Percentiles rank a stretch among this genome's conserved stretches.
These are phyloP conservation scores for Ceratosolen fusciceps DNA, from an alignment of 1,140 invertebrate genomes.

Conservation along the genomic window DNA sequence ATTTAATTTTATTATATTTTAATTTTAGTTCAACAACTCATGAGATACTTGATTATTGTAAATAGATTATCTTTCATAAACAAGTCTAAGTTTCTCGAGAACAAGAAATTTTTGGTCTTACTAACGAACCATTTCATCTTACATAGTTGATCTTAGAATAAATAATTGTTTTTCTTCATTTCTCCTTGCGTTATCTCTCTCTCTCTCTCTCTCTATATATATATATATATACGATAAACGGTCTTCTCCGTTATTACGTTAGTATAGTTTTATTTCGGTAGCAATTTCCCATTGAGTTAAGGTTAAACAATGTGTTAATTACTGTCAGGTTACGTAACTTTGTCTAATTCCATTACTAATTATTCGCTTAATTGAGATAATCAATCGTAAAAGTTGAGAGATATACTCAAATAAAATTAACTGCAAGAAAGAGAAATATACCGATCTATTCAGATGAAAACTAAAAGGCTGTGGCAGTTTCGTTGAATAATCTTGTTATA, in stretches of 20 bases:
- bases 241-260: neutral
- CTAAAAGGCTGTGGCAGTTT: neutral
- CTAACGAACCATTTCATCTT: constrained; percentile 40
- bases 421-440: neutral
- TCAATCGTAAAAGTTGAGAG: neutral
- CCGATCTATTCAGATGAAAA: neutral
- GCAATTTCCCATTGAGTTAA: neutral
- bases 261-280: neutral
- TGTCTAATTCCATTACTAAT: neutral
- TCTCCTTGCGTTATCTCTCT: too few species aligned
- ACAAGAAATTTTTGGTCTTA: constrained; percentile 13
- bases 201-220: constrained; percentile 25
- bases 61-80: constrained; percentile 18
- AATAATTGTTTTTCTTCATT: too few species aligned
- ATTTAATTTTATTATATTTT: too few species aligned
- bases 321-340: neutral
- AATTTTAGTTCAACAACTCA: too few species aligned
- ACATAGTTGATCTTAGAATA: too few species aligned
- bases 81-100: constrained; percentile 6
- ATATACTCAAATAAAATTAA: neutral
- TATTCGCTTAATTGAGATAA: neutral
- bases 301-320: neutral
- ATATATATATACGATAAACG: neutral
- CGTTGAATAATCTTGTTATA: neutral
- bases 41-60: neutral